A percentile compares a stretch with the other conserved stretches of the same genome.
phyloP scores from a whole-genome alignment of 2,888 invertebrate genomes.

The Augiades crinisus region DNA sequence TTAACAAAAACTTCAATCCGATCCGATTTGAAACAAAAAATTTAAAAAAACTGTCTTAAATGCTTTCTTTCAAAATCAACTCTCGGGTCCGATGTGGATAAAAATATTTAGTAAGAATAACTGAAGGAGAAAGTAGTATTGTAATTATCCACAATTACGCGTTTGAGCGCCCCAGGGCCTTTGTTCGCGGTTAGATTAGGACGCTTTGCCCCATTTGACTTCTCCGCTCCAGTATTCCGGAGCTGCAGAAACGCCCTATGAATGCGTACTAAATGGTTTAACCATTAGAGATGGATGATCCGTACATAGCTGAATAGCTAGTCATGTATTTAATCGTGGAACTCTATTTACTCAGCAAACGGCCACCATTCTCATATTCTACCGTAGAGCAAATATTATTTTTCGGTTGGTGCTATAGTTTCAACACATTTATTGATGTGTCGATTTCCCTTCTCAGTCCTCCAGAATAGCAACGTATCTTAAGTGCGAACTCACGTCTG shows the following conservation, averaged over 20 bases:
- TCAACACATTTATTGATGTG: too few species aligned
- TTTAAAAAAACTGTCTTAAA: too few species aligned
- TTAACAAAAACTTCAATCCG: too few species aligned
- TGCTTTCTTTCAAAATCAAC: background rate
- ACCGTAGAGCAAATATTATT: too few species aligned
- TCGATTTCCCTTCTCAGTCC: too few species aligned
- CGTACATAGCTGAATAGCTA: background rate
- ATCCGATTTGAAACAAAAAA: too few species aligned
- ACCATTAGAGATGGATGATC: constrained; percentile 7
- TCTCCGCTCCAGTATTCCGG: background rate
- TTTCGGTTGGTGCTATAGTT: too few species aligned
- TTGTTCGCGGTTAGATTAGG: constrained; percentile 22
- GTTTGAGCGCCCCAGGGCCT: constrained; percentile 20
- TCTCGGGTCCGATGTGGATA: background rate
- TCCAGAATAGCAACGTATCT: too few species aligned
- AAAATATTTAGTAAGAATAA: background rate
- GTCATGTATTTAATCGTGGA: background rate
- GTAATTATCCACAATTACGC: constrained; percentile 17
- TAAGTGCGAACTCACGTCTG: too few species aligned
- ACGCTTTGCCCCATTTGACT: constrained; percentile 20
- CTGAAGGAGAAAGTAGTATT: constrained; percentile 2
- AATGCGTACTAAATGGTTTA: constrained; percentile 11
- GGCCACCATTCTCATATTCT: too few species aligned
- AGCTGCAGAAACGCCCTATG: constrained; percentile 7
- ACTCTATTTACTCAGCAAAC: too few species aligned